Conservation (phyloP, 2,888 invertebrate species). For the Trichogramma dendrolimi region DNA sequence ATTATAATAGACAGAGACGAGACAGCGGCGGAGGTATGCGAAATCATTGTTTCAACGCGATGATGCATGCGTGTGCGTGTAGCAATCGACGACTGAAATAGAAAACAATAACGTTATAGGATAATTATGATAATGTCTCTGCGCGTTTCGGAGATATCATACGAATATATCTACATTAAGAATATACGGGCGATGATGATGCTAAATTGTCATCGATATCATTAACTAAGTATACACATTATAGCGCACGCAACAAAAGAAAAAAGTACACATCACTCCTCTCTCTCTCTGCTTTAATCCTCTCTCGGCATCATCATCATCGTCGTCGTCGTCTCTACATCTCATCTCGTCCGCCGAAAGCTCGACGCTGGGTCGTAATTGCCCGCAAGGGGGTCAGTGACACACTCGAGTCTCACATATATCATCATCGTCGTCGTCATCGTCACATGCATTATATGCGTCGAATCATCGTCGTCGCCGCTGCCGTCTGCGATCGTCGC, state of each 20-base stretch:
- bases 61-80: too few relatives aligned
- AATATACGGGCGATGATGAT: not conserved
- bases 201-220: conserved; percentile 8
- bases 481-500: not conserved
- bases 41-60: too few relatives aligned
- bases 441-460: not conserved
- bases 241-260: not conserved
- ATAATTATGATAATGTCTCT: too few relatives aligned
- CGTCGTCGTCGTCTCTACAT: not conserved
- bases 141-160: too few relatives aligned
- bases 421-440: too few relatives aligned
- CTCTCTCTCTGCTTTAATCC: not conserved
- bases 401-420: too few relatives aligned
- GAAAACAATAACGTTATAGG: too few relatives aligned
- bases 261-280: not conserved
- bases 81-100: too few relatives aligned
- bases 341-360: not conserved
- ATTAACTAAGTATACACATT: not conserved
- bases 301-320: not conserved
- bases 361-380: too few relatives aligned
- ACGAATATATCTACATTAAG: not conserved
- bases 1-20: too few relatives aligned
- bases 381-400: too few relatives aligned
- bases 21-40: too few relatives aligned
- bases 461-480: not conserved